These are phyloP conservation scores for Augochlorella aurata DNA, from an alignment of 2,888 invertebrate species.

Conservation along the genomic window DNA sequence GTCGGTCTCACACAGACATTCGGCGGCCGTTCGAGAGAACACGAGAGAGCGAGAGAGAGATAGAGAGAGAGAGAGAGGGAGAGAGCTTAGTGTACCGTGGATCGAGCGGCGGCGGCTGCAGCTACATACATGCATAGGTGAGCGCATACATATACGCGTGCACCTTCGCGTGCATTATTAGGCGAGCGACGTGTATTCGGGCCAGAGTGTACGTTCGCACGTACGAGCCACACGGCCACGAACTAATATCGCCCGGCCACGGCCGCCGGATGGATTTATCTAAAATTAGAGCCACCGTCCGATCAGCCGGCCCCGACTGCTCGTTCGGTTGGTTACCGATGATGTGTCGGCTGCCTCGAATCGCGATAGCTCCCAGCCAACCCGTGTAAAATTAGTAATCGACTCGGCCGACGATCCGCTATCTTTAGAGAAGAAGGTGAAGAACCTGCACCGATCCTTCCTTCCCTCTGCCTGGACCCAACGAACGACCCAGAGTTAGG, in stretches of 20 bases:
- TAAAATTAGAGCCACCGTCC: constrained; percentile 66
- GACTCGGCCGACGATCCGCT: constrained; percentile 26
- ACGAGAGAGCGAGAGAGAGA: background rate
- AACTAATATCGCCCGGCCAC: constrained; percentile 58
- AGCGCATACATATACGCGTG: constrained; percentile 24
- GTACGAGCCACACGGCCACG: constrained; percentile 36
- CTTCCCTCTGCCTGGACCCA: background rate
- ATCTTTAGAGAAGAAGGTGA: constrained; percentile 34
- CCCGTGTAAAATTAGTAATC: constrained; percentile 56
- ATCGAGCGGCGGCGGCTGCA: constrained; percentile 4
- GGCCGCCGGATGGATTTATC: constrained; percentile 63
- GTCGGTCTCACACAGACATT: constrained; percentile 34
- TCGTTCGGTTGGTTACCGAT: constrained; percentile 34
- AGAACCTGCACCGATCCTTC: constrained; percentile 16
- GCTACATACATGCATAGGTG: background rate
- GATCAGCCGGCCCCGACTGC: constrained; percentile 43
- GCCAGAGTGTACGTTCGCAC: constrained; percentile 20
- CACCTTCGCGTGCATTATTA: constrained; percentile 58
- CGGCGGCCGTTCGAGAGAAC: background rate
- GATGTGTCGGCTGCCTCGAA: constrained; percentile 20
- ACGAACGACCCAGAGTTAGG: background rate
- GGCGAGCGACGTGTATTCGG: constrained; percentile 44
- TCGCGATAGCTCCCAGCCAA: constrained; percentile 7
- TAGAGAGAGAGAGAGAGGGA: background rate
- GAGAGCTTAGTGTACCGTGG: background rate